Base-by-base conservation (phyloP, 2,888 invertebrate genomes). In the Acanthosoma haemorrhoidale region DNA sequence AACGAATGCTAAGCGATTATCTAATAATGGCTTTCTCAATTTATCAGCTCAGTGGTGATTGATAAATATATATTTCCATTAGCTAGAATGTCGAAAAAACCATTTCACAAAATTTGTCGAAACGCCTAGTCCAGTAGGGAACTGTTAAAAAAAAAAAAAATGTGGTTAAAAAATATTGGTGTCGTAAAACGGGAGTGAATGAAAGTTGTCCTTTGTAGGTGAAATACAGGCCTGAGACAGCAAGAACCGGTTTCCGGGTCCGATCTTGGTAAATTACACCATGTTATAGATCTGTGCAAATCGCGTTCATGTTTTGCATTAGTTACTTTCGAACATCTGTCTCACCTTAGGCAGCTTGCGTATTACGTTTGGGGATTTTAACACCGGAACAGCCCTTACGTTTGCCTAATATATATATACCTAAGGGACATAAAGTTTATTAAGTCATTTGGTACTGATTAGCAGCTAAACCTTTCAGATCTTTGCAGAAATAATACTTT, bases 181-280 rank as follows among this genome's bases (percentile, higher is more conserved):
- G 21, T 51, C 25, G 25, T n/a, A 25, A 51, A 51, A 51, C n/a
- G n/a, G 29, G 51, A 51, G 21, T 51, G 51, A 25, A 25, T 51
- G 51, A 51, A 51, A 51, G 51, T 51, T 51, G 51, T 51, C 51
- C 25, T 25, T 51, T 25, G 51, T 51, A 29, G 51, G 51, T 51
- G 51, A 51, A 51, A 51, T 51, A 51, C 51, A n/a, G n/a, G n/a
- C n/a, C n/a, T 51, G 4, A 51, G n/a, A 13, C 25, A 1, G 4
- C 25, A 1, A n/a, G n/a, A 43, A 51, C 51, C 51, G 51, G 51
- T 51, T 51, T 29, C 11, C n/a, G 51, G 25, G 21, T 25, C 51
- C 51, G 3, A 51, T 51, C 29, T 6, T 2, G 25, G 29, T 51
- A 51, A 51, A 51, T n/a, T 9, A 25, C 51, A 25, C 6, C 15